Evolutionary conservation across 2,888 invertebrate species (phyloP).

Genomic region (Eilema griseolum): DNA sequence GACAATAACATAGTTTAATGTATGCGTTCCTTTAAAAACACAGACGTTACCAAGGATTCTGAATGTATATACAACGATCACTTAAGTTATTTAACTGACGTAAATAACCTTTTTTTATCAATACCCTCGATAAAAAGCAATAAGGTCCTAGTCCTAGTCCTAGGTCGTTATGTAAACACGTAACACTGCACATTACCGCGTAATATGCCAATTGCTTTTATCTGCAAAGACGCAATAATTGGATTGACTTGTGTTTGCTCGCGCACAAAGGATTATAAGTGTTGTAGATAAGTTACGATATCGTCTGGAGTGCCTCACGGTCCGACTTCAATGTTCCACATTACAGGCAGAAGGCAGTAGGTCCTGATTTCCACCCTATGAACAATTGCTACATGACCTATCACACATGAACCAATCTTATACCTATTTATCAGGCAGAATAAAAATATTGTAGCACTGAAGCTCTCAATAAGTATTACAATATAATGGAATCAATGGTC

Average conservation of each 20-base stretch:
- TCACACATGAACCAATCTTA: background rate
- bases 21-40: too few relatives aligned
- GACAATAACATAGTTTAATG: too few relatives aligned
- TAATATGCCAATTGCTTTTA: conserved; percentile 38
- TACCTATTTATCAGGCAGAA: background rate
- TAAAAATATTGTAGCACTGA: background rate
- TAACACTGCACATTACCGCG: conserved; percentile 27
- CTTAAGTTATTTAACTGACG: background rate
- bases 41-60: background rate
- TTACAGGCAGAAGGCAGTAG: background rate
- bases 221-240: conserved; percentile 33
- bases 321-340: background rate
- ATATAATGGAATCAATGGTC: background rate
- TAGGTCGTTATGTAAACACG: conserved; percentile 7
- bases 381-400: background rate
- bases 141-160: too few relatives aligned
- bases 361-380: background rate
- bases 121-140: background rate
- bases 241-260: conserved; percentile 24
- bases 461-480: background rate
- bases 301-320: background rate
- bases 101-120: background rate
- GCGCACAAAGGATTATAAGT: conserved; percentile 3
- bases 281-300: background rate
- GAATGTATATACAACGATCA: background rate